A percentile compares a stretch with the other conserved stretches of the same genome.
Conservation (phyloP, 2,888 invertebrate species). For the Teleiodes luculella region DNA sequence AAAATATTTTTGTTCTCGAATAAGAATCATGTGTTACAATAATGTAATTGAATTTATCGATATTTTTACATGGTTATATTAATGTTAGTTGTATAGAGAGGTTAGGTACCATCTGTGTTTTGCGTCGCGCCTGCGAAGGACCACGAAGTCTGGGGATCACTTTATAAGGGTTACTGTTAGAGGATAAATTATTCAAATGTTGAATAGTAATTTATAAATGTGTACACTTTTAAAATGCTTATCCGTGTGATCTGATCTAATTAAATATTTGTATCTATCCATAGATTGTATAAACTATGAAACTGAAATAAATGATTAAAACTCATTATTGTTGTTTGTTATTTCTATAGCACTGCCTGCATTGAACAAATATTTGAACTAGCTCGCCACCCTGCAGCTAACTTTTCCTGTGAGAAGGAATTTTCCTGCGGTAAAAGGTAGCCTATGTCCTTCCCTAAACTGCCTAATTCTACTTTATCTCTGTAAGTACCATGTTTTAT, state of each 20-base stretch:
- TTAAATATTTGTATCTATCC: conserved; percentile 65
- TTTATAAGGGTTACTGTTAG: conserved; percentile 69
- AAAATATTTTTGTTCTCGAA: conserved; percentile 72
- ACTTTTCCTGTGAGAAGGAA: too few species aligned
- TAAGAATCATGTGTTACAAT: conserved; percentile 61
- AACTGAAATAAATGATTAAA: conserved; percentile 73
- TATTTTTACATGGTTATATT: conserved; percentile 57
- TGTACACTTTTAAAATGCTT: conserved; percentile 70
- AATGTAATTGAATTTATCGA: conserved; percentile 68
- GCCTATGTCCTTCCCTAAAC: too few species aligned
- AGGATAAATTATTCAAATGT: conserved; percentile 73
- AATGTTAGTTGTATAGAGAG: conserved; percentile 50
- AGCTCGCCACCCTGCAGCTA: too few species aligned
- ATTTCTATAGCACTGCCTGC: conserved; percentile 25
- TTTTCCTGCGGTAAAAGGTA: too few species aligned
- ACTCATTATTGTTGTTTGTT: conserved; percentile 58
- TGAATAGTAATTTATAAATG: conserved; percentile 69
- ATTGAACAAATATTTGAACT: too few species aligned
- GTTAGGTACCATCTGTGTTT: conserved; percentile 58
- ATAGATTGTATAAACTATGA: conserved; percentile 75
- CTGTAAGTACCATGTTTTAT: too few species aligned
- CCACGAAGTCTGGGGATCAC: conserved; percentile 67
- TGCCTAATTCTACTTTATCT: too few species aligned
- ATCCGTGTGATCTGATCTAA: conserved; percentile 76
- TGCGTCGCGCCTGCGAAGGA: conserved; percentile 44